Evolutionary conservation across 2,888 invertebrate genomes (phyloP), one percentile per base, ranked within the genome.

Genomic region (Epinotia bilunana): DNA sequence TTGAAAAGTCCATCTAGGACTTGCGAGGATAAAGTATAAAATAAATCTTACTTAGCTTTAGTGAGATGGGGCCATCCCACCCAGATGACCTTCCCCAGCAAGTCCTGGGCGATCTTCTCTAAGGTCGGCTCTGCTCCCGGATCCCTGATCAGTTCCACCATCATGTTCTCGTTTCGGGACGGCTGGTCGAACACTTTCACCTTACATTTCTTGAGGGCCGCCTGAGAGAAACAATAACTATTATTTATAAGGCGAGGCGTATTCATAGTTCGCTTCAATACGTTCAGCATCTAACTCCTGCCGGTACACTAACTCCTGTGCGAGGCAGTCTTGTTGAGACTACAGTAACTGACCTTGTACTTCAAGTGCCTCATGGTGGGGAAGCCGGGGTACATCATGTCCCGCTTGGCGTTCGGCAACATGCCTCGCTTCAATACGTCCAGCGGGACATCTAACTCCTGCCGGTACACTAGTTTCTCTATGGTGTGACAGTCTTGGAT

Each of bases 61-160:
- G 95, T 95, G 72, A 99, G 95, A 92, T 99, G 98, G 0, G 99
- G 99, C 99, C 99, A 99, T 6, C 96, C 96, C 4, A 98, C 97
- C 93, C 96, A 97, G 2, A 99, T 95, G 62, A 94, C 92, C 86
- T 96, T 95, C 0, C 97, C 97, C 13, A 99, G 87, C 55, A 97
- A 87, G 60, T 96, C 94, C 9, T 92, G 85, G 0, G 97, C 96
- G 0, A 96, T 87, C 5, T 91, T 86, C 57, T 95, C 90, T 77
- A 95, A 79, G 79, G 92, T 87, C 73, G 94, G 89, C 4, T 87
- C 86, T 55, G 81, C 83, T 1, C 90, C 81, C 0, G 79, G 72
- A 0, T 92, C 90, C 0, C 87, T 89, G 7, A 94, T 83, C n/a
- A 98, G 91, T 67, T 95, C 90, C 12, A 99, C 88, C 61, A 99